Evolutionary conservation across 2,113 vertebrate genomes (phyloP), one percentile per base, ranked within the genome.

Genomic region (Onychostruthus taczanowskii): DNA sequence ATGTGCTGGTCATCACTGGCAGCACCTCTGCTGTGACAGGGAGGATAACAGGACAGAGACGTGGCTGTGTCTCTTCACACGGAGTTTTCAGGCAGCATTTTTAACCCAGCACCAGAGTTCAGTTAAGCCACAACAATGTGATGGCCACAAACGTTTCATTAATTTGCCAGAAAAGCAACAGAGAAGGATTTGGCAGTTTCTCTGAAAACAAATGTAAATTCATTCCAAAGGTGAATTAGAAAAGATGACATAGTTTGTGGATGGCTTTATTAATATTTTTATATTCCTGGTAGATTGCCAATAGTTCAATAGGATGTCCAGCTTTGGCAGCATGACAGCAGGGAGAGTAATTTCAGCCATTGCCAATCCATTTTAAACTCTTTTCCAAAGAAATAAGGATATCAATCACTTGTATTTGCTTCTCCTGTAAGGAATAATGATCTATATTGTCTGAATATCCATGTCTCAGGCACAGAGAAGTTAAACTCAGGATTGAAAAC

Each of bases 301-400:
- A 0, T 90, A 52, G 72, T 87, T 80, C 58, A 77, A 91, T 87
- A n/a, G 21, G 61, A 35, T 61, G 70, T 81, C 91, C 87, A 46
- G 6, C 88, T 93, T 91, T 89, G 87, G 67, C 72, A 47, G 18
- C 2, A n/a, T 95, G 94, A 94, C 95, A 95, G 37, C 73, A 46
- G 17, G 70, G 37, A 82, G 72, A 91, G 80, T 86, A 79, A 74
- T 96, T 95, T 90, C 64, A 89, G 50, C 81, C 67, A 59, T 92
- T 78, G 72, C 90, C 91, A 92, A 95, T 93, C 94, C 66, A 84
- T 96, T 97, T 96, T 94, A 67, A 24, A 91, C 87, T 91, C 84
- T 90, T 94, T 95, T 85, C 92, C 41, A 41, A 77, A 81, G 90
- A 67, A 95, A 56, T 77, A 79, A 93, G 80, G 66, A 23, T 41